Evolutionary conservation across 2,113 vertebrate genomes (phyloP).

Genomic region (Gopherus evgoodei): DNA sequence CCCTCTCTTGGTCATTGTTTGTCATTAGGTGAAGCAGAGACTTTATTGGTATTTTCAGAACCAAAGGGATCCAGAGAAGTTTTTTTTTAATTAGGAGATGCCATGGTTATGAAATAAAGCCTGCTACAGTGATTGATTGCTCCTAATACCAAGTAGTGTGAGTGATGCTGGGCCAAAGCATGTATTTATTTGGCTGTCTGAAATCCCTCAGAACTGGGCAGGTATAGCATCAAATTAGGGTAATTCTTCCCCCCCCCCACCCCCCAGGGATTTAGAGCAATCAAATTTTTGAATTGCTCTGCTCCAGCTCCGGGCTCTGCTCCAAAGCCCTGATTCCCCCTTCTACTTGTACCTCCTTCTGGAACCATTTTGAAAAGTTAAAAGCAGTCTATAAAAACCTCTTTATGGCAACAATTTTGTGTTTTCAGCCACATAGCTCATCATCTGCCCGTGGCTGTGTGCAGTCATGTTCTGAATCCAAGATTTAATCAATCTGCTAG

Average conservation of each 20-base stretch:
- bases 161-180: accelerated
- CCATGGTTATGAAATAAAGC: neutral
- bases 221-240: neutral
- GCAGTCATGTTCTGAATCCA: neutral
- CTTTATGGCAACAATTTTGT: accelerated
- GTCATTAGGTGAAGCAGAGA: neutral
- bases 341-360: neutral
- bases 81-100: neutral
- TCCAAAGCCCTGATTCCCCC: no score
- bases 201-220: neutral
- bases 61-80: neutral
- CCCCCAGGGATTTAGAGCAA: neutral
- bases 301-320: no score
- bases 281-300: no score
- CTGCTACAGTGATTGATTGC: neutral
- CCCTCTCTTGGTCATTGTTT: neutral
- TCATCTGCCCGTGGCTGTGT: neutral
- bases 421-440: accelerated
- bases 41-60: neutral
- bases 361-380: neutral
- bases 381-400: neutral
- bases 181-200: neutral
- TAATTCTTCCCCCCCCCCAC: neutral
- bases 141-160: accelerated
- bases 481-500: neutral